These are phyloP conservation scores for Ophthalmotilapia sp. DNA, from an alignment of 2,113 vertebrate species.

Conservation along the genomic window DNA sequence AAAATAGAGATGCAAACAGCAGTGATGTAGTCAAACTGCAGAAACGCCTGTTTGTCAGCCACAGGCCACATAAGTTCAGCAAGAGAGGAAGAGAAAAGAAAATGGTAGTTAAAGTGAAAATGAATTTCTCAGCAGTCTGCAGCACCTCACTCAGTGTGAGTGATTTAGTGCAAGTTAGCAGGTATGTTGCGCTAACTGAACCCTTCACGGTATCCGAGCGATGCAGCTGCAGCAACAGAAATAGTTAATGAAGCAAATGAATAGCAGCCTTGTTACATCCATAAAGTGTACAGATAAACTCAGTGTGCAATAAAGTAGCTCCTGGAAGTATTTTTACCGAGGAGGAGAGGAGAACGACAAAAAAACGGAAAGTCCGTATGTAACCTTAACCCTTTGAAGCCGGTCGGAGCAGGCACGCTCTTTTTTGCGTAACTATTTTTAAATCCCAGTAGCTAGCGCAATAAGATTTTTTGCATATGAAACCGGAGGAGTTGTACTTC, in stretches of 20 bases:
- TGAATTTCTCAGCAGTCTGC: neutral
- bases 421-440: too few relatives aligned
- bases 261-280: neutral
- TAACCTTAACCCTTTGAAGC: neutral
- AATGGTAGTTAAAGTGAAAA: neutral
- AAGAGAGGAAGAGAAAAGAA: neutral
- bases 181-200: neutral
- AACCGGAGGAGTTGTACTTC: too few relatives aligned
- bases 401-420: too few relatives aligned
- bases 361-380: neutral
- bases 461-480: too few relatives aligned
- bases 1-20: neutral
- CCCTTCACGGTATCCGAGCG: neutral
- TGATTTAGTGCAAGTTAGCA: neutral
- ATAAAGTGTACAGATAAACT: neutral
- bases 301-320: neutral
- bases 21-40: neutral
- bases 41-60: neutral
- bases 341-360: neutral
- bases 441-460: too few relatives aligned
- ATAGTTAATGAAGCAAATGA: neutral
- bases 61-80: neutral
- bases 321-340: neutral
- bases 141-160: neutral
- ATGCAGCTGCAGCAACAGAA: neutral